Base-by-base conservation (phyloP, 2,888 invertebrate species). In the Pammene aurita region DNA sequence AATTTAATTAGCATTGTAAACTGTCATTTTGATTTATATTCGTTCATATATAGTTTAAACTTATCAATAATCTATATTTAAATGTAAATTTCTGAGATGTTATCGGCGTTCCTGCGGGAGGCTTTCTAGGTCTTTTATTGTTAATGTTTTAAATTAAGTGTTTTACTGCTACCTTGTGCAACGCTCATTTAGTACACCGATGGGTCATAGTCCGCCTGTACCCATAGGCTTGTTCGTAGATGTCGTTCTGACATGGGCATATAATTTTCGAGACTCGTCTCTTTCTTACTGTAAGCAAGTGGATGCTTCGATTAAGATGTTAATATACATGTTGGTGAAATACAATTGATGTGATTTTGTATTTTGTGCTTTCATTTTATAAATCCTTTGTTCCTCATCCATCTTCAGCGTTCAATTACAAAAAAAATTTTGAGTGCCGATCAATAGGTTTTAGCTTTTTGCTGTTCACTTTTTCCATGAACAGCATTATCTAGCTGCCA, bases 281-380 rank as follows among this genome's bases (percentile, higher is more conserved):
- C 86, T 85, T 87, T 89, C 85, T 86, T 84, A 88, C 82, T 85
- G 87, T 89, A 89, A 89, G 86, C 86, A 88, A 87, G 81, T 84
- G 89, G 87, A 89, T 89, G 91, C 90, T 91, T 91, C 84, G 86
- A 88, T 88, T 90, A 90, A 90, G 88, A 88, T 86, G 88, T 92
- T 90, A 86, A 85, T 90, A 89, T 91, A 92, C 88, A 90, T 91
- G 91, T 92, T 92, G 91, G 88, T 92, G 90, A 90, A 92, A 91
- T 92, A 92, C 92, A 92, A 91, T 92, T 90, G 92, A 92, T 92
- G 92, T 92, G 92, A 91, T 90, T 92, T 92, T 91, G 80, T 90
- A 92, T 75, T 67, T 76, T 76, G 84, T 72, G 72, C 76, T 90
- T 90, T 91, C 81, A 87, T 89, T 91, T 61, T 63, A 69, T 35